phyloP scores from a whole-genome alignment of 2,888 invertebrate genomes.

The Meteorus colon region DNA sequence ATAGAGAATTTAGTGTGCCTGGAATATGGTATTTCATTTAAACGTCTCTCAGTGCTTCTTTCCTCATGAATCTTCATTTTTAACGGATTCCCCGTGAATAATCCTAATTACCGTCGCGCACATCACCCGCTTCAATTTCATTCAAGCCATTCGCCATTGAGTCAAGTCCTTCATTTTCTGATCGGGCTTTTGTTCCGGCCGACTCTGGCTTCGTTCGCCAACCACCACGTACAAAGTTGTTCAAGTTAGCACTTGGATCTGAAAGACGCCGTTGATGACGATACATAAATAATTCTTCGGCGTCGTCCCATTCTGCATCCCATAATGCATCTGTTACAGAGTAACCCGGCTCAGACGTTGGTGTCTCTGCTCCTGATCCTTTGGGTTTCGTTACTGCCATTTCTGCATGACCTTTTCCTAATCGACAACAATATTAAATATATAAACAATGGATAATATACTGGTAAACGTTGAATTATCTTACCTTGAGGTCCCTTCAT shows the following conservation, averaged over 20 bases:
- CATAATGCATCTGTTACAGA: constrained; percentile 87
- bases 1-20: not conserved
- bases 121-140: constrained; percentile 95
- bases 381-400: constrained; percentile 97
- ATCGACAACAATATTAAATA: not conserved
- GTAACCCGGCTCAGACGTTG: constrained; percentile 92
- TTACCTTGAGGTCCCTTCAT: constrained; percentile 96
- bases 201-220: constrained; percentile 82
- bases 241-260: constrained; percentile 93
- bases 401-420: constrained; percentile 92
- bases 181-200: constrained; percentile 81
- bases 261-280: constrained; percentile 89
- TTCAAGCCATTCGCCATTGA: constrained; percentile 87
- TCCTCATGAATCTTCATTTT: constrained; percentile 11
- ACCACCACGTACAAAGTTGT: constrained; percentile 87
- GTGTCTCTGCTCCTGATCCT: constrained; percentile 95
- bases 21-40: not conserved
- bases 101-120: constrained; percentile 85
- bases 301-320: constrained; percentile 93
- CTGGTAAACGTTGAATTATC: constrained; percentile 29
- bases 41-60: constrained; percentile 33
- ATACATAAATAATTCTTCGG: constrained; percentile 88
- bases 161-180: constrained; percentile 94
- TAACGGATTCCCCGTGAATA: not conserved
- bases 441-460: not conserved